Base-by-base conservation (phyloP, 2,797 vertebrate genomes). In the Benthosema pterotum region DNA sequence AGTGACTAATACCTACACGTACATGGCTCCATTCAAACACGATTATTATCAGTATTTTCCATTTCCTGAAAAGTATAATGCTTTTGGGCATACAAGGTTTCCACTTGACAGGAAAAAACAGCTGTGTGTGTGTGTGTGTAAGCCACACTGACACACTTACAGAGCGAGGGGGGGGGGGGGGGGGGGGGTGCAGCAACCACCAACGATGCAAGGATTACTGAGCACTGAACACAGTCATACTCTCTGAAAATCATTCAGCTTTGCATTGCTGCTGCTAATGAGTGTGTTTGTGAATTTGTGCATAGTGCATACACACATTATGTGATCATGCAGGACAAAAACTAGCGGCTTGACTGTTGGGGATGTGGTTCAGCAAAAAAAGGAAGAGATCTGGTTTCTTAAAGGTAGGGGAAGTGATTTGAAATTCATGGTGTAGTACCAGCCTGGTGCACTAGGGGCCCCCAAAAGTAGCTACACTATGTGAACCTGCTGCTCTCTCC, bases 121-220 rank as follows among this genome's bases (percentile, higher is more conserved):
- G 67, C 60, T 47, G 45, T 2, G 32, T 7, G 32, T 9, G 8
- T 47, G 45, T 2, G 32, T 7, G 32, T 9, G 8, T 32, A 52
- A 83, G 70, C 63, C 63, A 72, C 57, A 65, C 17, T 9, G 60
- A 19, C 38, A 56, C 42, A 60, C 15, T 57, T 47, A 48, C 48
- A 77, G 38, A 53, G n/a, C n/a, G 64, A 45, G 13, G 50, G 58
- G 67, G 66, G 61, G 83, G 74, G 55, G 47, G 79, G 79, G 80
- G 55, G 51, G 63, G 58, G 25, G 72, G 63, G 22, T 70, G 15
- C 69, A 79, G 81, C 66, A 65, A 72, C 74, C 63, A 77, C 72
- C 76, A 83, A 84, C 71, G 65, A 84, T 70, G 65, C 55, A 43
- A 78, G 85, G 89, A 92, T 92, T 92, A 91, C 69, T 73, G 84